Evolutionary conservation across 2,797 vertebrate genomes (phyloP), one percentile per base, ranked within the genome.

Genomic region (Natrix natrix): DNA sequence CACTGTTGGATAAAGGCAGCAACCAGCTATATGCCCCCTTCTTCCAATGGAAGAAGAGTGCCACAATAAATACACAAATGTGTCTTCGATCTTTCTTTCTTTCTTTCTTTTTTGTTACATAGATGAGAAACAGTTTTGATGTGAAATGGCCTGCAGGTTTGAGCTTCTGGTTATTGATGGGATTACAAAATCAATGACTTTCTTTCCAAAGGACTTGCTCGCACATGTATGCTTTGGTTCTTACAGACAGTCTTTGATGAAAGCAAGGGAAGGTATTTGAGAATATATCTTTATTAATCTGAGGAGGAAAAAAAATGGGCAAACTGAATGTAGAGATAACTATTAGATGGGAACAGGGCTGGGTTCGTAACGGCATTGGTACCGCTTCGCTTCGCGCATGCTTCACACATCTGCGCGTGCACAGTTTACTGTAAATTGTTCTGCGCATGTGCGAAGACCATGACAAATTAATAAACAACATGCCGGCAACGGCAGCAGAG

Each of bases 261-360:
- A 88, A 57, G 48, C 28, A 8, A 55, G 93, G 93, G 20, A 48
- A 57, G 54, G 92, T 92, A 24, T 57, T 22, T 59, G 63, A 92
- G 57, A 83, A 59, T 89, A 56, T 88, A 56, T 92, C 37, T 92
- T 95, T 91, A 48, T 93, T 89, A 92, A 90, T 52, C 60, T 5
- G 63, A 32, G 66, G 16, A 22, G 69, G 48, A 59, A 37, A 86
- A 86, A 52, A 54, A 88, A 43, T 91, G 91, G 22, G 54, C 91
- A 26, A 59, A 66, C 55, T 91, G 16, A 61, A 17, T 92, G 56
- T 56, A 87, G 74, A 90, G 66, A 43, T 83, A 91, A 66, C 22
- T 32, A 87, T 56, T 91, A n/a, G 48, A 2, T 54, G 5, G 48
- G 48, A 52, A 52, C 48, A 43, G 48, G 48, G 48, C 5, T 52